A percentile compares a stretch with the other conserved stretches of the same genome.
Conservation (phyloP, 2,113 vertebrate genomes). For the Donacobius atricapilla region DNA sequence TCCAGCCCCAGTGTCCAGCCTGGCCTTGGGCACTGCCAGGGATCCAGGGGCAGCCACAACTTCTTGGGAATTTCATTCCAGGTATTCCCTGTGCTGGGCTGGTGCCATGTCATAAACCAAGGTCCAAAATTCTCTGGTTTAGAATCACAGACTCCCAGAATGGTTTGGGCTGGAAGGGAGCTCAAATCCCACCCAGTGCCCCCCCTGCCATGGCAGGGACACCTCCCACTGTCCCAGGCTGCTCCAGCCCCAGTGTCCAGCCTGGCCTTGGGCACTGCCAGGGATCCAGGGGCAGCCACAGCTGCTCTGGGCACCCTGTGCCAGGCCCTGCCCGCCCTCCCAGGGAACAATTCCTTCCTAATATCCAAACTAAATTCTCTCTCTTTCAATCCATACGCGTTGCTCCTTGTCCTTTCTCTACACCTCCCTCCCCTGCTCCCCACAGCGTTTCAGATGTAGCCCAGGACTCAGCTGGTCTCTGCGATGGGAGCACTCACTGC, state of each 20-base stretch:
- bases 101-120: too few relatives aligned
- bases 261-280: neutral
- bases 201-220: neutral
- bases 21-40: neutral
- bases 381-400: neutral
- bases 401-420: neutral
- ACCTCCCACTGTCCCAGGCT: neutral
- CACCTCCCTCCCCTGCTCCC: neutral
- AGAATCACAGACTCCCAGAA: accelerated
- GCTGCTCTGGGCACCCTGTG: neutral
- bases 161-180: too few relatives aligned
- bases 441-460: accelerated
- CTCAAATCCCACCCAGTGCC: accelerated
- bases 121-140: too few relatives aligned
- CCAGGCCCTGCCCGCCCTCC: accelerated
- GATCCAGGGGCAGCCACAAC: too few relatives aligned
- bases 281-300: neutral
- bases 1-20: neutral
- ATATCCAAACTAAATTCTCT: neutral
- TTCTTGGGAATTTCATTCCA: too few relatives aligned
- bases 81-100: too few relatives aligned
- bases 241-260: accelerated
- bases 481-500: neutral
- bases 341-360: neutral
- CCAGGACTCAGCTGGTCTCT: neutral